Base-by-base conservation (phyloP, 2,113 vertebrate genomes). In the Dolichotis patagonum region DNA sequence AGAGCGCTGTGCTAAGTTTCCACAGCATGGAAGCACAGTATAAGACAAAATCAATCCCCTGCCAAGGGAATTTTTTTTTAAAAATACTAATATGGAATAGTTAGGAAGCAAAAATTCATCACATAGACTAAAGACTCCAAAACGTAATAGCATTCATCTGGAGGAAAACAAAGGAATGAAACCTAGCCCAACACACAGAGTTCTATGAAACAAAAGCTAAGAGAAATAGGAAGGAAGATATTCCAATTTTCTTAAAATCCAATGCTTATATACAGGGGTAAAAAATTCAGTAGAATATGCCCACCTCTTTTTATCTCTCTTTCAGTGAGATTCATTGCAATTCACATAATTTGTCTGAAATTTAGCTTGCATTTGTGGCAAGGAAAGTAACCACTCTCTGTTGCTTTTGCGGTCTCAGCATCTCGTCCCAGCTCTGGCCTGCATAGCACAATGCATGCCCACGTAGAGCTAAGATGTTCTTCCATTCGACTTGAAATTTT, bases 21-120 rank as follows among this genome's bases (percentile, higher is more conserved):
- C 43, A 54, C 19, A 26, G 69, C 17, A 38, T 28, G 28, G 75
- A 78, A 32, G 32, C 75, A 65, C 54, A 86, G 63, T 30, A 56
- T 11, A 49, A 75, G 32, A 78, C 65, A 89, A 20, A 71, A 80
- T 85, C 28, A 67, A 54, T 24, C 10, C 3, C 8, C 56, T 46
- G 26, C 65, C 41, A 90, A 93, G 91, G 17, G 3, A 96, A 60
- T 19, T 90, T 69, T 17, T 90, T n/a, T n/a, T 69, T 84, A 93
- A 90, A 87, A 65, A 17, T 52, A 54, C 1, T 22, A 95, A n/a
- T 43, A 43, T 73, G 14, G 2, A 86, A 81, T 63, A 89, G 78
- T 88, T 62, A 84, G 3, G 78, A 43, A 95, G n/a, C 28, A 95
- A 54, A 46, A 85, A 60, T 28, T 5, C 11, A 62, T 71, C 19